These are phyloP conservation scores for Teleogryllus occipitalis DNA, from an alignment of 1,140 invertebrate genomes.

Conservation along the genomic window DNA sequence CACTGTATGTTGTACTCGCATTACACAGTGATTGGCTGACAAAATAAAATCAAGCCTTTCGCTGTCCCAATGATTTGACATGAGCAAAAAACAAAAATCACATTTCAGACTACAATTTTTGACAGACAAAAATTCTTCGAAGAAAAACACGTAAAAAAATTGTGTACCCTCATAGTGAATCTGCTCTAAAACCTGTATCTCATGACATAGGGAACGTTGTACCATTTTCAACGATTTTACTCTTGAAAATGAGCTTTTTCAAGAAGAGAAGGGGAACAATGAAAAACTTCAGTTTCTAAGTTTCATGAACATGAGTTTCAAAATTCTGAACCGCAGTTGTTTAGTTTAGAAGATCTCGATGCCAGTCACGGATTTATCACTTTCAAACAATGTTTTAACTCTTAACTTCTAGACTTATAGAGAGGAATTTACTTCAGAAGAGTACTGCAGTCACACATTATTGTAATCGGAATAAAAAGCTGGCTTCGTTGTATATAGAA, in stretches of 20 bases:
- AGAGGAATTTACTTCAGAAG: not conserved
- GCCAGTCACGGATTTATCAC: too few species aligned
- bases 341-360: not conserved
- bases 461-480: not conserved
- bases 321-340: not conserved
- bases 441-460: not conserved
- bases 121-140: not conserved
- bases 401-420: not conserved
- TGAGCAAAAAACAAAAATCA: not conserved
- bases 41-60: constrained; percentile 8
- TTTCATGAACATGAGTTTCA: not conserved
- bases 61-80: constrained; percentile 10
- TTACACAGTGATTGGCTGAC: not conserved
- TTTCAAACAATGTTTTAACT: too few species aligned
- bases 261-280: not conserved
- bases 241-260: not conserved
- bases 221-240: not conserved
- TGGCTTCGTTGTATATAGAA: not conserved
- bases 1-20: not conserved
- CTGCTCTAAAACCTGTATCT: not conserved
- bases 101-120: not conserved
- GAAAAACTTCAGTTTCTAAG: not conserved
- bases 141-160: not conserved
- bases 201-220: not conserved
- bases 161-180: not conserved